Evolutionary conservation across 2,888 invertebrate genomes (phyloP).

Genomic region (Yponomeuta malinellus): DNA sequence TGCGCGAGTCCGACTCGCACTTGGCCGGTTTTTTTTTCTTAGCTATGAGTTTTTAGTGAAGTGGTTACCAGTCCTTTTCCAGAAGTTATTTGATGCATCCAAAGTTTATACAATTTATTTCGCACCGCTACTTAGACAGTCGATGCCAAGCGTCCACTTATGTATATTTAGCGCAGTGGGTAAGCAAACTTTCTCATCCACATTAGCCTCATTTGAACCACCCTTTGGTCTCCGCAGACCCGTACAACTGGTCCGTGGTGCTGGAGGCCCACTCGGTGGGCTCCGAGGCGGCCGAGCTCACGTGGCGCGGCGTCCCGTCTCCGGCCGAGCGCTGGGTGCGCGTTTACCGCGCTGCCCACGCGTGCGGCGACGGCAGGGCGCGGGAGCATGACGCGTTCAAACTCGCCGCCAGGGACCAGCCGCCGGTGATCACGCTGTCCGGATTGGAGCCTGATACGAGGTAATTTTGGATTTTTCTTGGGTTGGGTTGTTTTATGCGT

Average conservation of each 20-base stretch:
- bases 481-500: too few relatives aligned
- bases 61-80: too few relatives aligned
- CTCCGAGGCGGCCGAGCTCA: slow-evolving; percentile 84
- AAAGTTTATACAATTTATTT: too few relatives aligned
- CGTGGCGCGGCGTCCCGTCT: slow-evolving; percentile 90
- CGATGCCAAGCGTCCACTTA: too few relatives aligned
- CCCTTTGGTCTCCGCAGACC: slow-evolving; percentile 69
- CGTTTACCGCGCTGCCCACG: slow-evolving; percentile 86
- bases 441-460: slow-evolving; percentile 78
- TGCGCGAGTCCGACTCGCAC: too few relatives aligned
- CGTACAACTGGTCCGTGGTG: slow-evolving; percentile 87
- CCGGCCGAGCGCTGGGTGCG: slow-evolving; percentile 94
- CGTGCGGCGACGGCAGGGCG: slow-evolving; percentile 71
- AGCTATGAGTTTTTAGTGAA: too few relatives aligned
- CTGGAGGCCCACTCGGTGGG: slow-evolving; percentile 86
- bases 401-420: slow-evolving; percentile 54
- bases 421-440: slow-evolving; percentile 46
- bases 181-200: background rate
- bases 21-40: too few relatives aligned
- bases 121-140: too few relatives aligned
- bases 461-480: slow-evolving; percentile 27
- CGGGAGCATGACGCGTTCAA: slow-evolving; percentile 59
- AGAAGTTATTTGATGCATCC: too few relatives aligned
- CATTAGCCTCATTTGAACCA: background rate
- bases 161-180: too few relatives aligned